Base-by-base conservation (phyloP, 2,888 invertebrate genomes). In the Drosophila demipolita region DNA sequence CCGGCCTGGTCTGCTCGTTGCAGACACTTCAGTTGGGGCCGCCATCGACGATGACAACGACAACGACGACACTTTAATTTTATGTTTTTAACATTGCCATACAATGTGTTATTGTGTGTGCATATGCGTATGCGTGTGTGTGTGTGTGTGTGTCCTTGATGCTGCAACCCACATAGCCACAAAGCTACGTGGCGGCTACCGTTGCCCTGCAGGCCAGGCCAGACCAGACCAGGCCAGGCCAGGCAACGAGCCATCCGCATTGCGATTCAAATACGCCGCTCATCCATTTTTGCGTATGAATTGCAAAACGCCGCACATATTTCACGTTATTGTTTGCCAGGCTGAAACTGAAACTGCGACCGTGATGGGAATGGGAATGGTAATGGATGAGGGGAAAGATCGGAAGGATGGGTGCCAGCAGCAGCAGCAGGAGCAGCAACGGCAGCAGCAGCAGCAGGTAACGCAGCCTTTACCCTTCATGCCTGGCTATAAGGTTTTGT, bases 241-340 rank as follows among this genome's bases (percentile, higher is more conserved):
- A 29, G 20, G 36, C 42, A 45, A 33, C 66, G 33, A 66, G 35
- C 57, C 65, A 74, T 48, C 66, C 70, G 66, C 76, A 79, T 80
- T 68, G 69, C 81, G 82, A 78, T 81, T 81, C 70, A 83, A 80
- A 78, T 80, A 70, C 53, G 87, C 80, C 85, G 87, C 87, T 85
- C 86, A 86, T 80, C 82, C 86, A 82, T 88, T 86, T 86, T 88
- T 83, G 84, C 85, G 88, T 85, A 86, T 88, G 86, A 86, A 86
- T 86, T 88, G 89, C 89, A 88, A 87, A 86, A 87, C 87, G 87
- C 87, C 87, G 84, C 89, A 88, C 87, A 87, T 87, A 87, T 89
- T 87, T 89, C 87, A 89, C 87, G 85, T 85, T 85, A 85, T 85
- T 85, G 85, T 85, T 85, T 83, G 77, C 68, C 73, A 38, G 65